Evolutionary conservation across 92 coral and sea anemone species (phyloP).

Genomic region (Porites divaricata): DNA sequence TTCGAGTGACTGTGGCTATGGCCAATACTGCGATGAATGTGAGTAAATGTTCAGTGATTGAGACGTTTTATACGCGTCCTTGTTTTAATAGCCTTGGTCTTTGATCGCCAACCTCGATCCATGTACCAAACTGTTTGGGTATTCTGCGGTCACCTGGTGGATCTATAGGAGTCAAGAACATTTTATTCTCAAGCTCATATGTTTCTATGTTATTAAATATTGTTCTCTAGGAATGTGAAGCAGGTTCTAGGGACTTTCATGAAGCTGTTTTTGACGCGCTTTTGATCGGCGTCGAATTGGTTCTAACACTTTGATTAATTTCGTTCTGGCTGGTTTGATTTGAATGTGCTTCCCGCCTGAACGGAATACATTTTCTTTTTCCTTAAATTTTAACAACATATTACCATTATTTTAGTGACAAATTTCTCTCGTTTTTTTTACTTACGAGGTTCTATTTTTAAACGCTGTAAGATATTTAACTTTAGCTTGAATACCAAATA

Average conservation of each 20-base stretch:
- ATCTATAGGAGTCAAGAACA: neutral
- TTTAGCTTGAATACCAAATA: neutral
- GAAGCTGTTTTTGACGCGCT: neutral
- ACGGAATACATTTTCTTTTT: neutral
- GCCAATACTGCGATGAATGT: slow-evolving; percentile 68
- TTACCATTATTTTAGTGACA: neutral
- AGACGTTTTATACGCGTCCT: slow-evolving; percentile 1
- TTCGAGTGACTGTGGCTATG: slow-evolving; percentile 42
- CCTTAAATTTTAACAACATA: neutral
- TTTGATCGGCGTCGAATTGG: neutral
- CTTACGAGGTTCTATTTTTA: neutral
- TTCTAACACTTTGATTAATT: neutral
- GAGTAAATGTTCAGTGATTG: slow-evolving; percentile 5
- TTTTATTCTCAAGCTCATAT: neutral
- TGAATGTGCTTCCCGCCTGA: slow-evolving; percentile 38
- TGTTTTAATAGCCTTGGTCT: neutral
- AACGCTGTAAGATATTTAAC: neutral
- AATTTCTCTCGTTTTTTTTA: neutral
- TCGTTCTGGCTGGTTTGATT: slow-evolving; percentile 7
- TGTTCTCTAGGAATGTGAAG: neutral
- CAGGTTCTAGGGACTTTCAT: neutral
- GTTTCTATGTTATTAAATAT: neutral
- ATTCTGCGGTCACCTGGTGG: slow-evolving; percentile 17
- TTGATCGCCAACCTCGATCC: slow-evolving; percentile 7
- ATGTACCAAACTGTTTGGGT: neutral